A percentile compares a stretch with the other conserved stretches of the same genome.
Conservation (phyloP, 2,113 vertebrate species). For the Aix galericulata region DNA sequence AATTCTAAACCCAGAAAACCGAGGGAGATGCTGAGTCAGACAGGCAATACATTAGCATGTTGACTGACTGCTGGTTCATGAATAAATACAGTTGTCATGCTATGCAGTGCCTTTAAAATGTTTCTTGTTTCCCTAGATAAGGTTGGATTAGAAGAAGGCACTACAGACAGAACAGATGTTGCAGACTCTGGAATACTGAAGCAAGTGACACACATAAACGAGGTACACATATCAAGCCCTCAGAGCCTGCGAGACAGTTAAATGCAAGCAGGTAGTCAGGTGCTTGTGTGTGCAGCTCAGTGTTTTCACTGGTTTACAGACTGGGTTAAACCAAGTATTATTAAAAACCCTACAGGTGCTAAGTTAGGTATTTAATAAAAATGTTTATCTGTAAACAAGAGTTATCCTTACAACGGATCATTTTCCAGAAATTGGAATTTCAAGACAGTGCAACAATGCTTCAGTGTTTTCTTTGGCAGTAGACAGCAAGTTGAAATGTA, state of each 20-base stretch:
- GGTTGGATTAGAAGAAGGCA: constrained; percentile 41
- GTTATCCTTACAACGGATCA: constrained; percentile 61
- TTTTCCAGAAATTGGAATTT: constrained; percentile 62
- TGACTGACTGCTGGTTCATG: background rate
- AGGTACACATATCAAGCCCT: background rate
- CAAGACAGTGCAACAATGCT: constrained; percentile 68
- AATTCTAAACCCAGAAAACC: constrained; percentile 13
- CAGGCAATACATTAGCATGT: constrained; percentile 6
- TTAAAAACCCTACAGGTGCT: constrained; percentile 56
- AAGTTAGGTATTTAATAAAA: constrained; percentile 61
- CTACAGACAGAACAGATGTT: constrained; percentile 10
- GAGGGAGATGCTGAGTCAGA: constrained; percentile 5
- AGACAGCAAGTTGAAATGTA: constrained; percentile 61
- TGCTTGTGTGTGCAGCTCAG: constrained; percentile 12
- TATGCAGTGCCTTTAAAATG: background rate
- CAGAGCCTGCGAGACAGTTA: constrained; percentile 9
- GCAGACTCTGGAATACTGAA: constrained; percentile 26
- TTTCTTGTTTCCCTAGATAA: background rate
- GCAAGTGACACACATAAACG: constrained; percentile 2
- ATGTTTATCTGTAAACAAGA: constrained; percentile 74
- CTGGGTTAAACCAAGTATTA: constrained; percentile 40
- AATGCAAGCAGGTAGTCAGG: constrained; percentile 24
- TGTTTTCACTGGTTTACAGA: constrained; percentile 52
- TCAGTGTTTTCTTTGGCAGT: constrained; percentile 78
- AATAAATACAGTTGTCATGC: constrained; percentile 49